These are phyloP conservation scores for Coreius guichenoti DNA, from an alignment of 2,797 vertebrate genomes.

Conservation along the genomic window DNA sequence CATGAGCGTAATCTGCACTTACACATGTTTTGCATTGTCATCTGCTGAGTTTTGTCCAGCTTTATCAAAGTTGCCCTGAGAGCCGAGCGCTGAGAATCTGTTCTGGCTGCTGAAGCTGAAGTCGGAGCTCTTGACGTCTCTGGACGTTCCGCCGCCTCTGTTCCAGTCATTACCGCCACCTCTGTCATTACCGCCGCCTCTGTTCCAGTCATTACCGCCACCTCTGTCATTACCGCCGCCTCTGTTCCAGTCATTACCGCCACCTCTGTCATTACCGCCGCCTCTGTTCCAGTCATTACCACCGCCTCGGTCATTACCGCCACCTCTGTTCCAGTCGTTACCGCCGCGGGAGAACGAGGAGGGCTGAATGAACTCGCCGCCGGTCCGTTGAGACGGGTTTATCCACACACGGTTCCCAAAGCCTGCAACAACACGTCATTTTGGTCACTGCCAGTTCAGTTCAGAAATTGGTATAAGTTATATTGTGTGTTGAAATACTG, in stretches of 20 bases:
- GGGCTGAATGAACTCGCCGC: conserved; percentile 77
- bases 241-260: conserved; percentile 65
- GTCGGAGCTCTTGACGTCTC: conserved; percentile 67
- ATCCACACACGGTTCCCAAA: conserved; percentile 82
- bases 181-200: background rate
- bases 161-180: conserved; percentile 63
- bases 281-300: background rate
- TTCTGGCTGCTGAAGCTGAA: conserved; percentile 80
- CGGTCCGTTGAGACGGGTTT: conserved; percentile 80
- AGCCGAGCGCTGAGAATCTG: conserved; percentile 75
- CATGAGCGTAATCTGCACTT: conserved; percentile 64
- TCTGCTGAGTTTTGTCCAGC: conserved; percentile 74
- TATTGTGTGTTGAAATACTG: background rate
- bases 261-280: background rate
- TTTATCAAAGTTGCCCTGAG: conserved; percentile 62
- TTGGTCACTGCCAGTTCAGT: background rate
- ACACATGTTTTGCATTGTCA: conserved; percentile 86
- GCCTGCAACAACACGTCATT: conserved; percentile 61
- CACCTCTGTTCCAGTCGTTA: background rate
- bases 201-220: background rate
- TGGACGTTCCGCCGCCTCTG: conserved; percentile 63
- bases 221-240: conserved; percentile 51
- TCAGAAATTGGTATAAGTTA: background rate
- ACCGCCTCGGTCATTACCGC: fast-evolving
- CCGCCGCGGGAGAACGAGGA: conserved; percentile 77